Base-by-base conservation (phyloP, 2,113 vertebrate species). In the Merops nubicus region DNA sequence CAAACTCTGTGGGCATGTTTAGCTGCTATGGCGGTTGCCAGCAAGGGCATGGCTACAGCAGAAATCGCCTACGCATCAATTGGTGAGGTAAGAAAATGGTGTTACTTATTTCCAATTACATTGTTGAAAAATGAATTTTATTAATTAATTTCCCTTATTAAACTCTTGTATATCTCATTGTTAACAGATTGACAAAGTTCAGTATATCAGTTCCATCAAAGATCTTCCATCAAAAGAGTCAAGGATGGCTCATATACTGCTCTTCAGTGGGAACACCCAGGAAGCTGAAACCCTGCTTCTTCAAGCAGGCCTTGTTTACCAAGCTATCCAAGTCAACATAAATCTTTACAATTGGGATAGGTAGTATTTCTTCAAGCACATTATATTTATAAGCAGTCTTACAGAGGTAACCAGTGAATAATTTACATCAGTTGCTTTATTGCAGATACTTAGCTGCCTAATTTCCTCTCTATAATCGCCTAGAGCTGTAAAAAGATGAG, bases 261-360 rank as follows among this genome's bases (percentile, higher is more conserved):
- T 99, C 25, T 99, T 99, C 97, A 99, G 99, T 91, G 99, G 99
- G 23, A 99, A 98, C 68, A 96, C 97, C 47, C 99, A 99, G 64
- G 99, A 99, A 90, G 99, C 99, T 29, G 99, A 99, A 89, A 97
- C 98, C 31, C 94, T 98, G 3, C 98, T 99, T 50, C 97, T 99
- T 13, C 99, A 99, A 89, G 92, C 99, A 53, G 99, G 99, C 57
- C 99, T 99, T 75, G 42, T 98, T 51, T 99, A 99, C 92, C 99
- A 99, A 73, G 99, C 99, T 19, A 99, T 99, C 81, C 99, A 99
- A 97, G 78, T 99, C 96, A 99, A 99, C 97, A 99, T 99, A 26
- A 97, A 99, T 73, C 99, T 99, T 33, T 99, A 98, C 98, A 99
- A 99, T 92, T 99, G 99, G 99, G 99, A 99, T 76, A 99, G 99